Evolutionary conservation across 2,113 vertebrate species (phyloP), one percentile per base, ranked within the genome.

Genomic region (Petaurus breviceps): DNA sequence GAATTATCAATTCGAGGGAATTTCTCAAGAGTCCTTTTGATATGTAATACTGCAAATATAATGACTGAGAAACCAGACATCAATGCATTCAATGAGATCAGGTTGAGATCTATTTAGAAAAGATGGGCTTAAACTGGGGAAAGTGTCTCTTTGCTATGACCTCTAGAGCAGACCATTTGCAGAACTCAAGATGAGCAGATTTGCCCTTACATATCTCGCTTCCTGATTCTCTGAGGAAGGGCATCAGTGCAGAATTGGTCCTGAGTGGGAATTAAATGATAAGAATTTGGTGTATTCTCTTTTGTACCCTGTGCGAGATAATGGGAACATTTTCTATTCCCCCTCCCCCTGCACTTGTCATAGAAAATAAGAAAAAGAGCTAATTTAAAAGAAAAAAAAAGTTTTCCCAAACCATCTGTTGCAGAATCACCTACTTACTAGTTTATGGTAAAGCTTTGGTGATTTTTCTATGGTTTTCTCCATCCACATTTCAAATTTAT

Each of bases 21-120:
- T 98, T 98, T 99, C 98, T 99, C 99, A 98, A 98, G 98, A 99
- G 98, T 98, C 98, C 98, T 99, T 99, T 99, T 99, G 98, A 98
- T 99, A 99, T 99, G 98, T 98, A 98, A 99, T 98, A 98, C 98
- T 97, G 98, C 97, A 98, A 98, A 98, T 97, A 98, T 98, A 99
- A 99, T 98, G 98, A 99, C 97, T 98, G 98, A 98, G 98, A 99
- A 98, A 98, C 98, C 98, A 98, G 98, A 98, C 98, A 98, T 98
- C 98, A 99, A 97, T 98, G 98, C 97, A 98, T 99, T 99, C 98
- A 98, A 98, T 98, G 98, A 99, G 98, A 99, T 98, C 97, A 98
- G 98, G 96, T 96, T 98, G 97, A 98, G 98, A 98, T 99, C 98
- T 98, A 95, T 98, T 99, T 98, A 98, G 99, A 99, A 99, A 98